Percentiles rank a stretch among this genome's conserved stretches.
phyloP scores from a whole-genome alignment of 2,113 vertebrate genomes.

The Menidia beryllina region DNA sequence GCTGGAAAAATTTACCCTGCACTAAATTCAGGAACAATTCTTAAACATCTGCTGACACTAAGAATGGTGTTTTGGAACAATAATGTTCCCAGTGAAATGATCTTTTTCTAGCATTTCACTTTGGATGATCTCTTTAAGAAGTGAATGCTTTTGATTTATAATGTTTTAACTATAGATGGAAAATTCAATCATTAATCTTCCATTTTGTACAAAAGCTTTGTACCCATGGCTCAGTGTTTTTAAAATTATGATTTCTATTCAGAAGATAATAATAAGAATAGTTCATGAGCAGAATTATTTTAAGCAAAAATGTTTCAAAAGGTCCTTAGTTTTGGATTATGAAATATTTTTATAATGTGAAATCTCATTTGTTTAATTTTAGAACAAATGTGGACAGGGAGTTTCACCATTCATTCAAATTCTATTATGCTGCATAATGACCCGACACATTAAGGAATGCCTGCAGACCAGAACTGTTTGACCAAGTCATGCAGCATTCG shows the following conservation, averaged over 20 bases:
- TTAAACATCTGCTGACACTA: constrained; percentile 18
- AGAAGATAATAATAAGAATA: too few relatives aligned
- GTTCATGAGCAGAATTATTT: too few relatives aligned
- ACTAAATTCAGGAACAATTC: background rate
- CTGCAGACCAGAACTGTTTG: constrained; percentile 17
- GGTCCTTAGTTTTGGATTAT: background rate
- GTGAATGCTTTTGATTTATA: background rate
- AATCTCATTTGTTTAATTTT: background rate
- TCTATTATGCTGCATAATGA: background rate
- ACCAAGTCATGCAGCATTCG: constrained; percentile 19
- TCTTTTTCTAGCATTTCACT: constrained; percentile 17
- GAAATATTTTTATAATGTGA: too few relatives aligned
- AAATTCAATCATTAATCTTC: too few relatives aligned
- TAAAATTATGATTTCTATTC: too few relatives aligned
- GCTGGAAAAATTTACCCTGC: constrained; percentile 7
- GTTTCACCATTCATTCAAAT: background rate
- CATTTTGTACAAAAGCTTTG: too few relatives aligned
- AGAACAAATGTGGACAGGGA: background rate
- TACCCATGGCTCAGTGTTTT: too few relatives aligned
- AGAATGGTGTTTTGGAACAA: constrained; percentile 24
- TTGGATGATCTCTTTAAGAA: background rate
- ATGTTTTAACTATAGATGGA: background rate
- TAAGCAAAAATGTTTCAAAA: background rate
- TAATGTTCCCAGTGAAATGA: constrained; percentile 16
- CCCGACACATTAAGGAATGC: constrained; percentile 11